A percentile compares a stretch with the other conserved stretches of the same genome.
phyloP scores from a whole-genome alignment of 2,113 vertebrate genomes.

The Nanorana parkeri region DNA sequence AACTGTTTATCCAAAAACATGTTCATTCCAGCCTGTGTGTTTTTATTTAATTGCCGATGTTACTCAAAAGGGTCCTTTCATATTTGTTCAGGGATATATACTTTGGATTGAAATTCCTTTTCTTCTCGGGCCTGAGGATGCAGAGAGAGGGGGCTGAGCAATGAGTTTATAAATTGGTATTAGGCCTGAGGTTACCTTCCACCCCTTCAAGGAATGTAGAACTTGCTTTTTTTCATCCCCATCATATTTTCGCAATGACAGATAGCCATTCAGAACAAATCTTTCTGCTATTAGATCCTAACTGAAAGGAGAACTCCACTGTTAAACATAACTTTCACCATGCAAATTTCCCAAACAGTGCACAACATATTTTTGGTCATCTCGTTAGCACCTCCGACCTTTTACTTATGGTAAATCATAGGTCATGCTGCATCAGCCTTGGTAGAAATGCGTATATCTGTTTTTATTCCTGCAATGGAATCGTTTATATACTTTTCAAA shows the following conservation, averaged over 20 bases:
- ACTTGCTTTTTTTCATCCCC: slow-evolving; percentile 3
- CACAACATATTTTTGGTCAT: too few species aligned
- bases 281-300: background rate
- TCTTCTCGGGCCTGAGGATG: slow-evolving; percentile 4
- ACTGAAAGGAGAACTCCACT: too few species aligned
- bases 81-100: slow-evolving; percentile 26
- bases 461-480: too few species aligned
- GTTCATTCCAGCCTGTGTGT: slow-evolving; percentile 1
- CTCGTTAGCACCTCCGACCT: too few species aligned
- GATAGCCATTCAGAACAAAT: background rate
- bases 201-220: slow-evolving; percentile 6
- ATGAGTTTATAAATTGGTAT: slow-evolving; percentile 20
- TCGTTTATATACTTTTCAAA: too few species aligned
- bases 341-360: too few species aligned
- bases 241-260: slow-evolving; percentile 4
- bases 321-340: too few species aligned
- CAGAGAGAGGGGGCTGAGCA: background rate
- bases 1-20: slow-evolving; percentile 44
- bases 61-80: slow-evolving; percentile 35
- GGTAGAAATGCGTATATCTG: too few species aligned
- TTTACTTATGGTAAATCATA: too few species aligned
- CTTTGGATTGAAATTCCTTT: slow-evolving; percentile 41
- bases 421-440: too few species aligned
- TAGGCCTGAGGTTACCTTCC: slow-evolving; percentile 15
- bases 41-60: slow-evolving; percentile 37